A percentile compares a stretch with the other conserved stretches of the same genome.
phyloP scores from a whole-genome alignment of 2,888 invertebrate genomes.

The Lumbricus terrestris region DNA sequence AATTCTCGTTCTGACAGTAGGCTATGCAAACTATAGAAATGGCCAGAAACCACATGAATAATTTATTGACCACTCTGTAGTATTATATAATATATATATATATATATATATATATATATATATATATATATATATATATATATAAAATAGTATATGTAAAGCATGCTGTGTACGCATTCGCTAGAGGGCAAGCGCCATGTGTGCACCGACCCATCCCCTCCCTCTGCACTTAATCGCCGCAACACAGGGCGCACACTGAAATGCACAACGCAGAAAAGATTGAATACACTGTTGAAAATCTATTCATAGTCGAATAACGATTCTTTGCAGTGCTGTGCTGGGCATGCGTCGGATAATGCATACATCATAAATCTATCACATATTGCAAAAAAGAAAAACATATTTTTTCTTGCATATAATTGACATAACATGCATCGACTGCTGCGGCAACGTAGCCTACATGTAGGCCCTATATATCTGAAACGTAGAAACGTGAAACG shows the following conservation, averaged over 20 bases:
- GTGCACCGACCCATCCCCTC: not conserved
- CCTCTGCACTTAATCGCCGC: not conserved
- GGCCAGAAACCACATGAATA: not conserved
- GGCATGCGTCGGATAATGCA: not conserved
- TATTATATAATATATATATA: too few species aligned
- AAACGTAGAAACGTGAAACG: not conserved
- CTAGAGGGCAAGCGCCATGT: not conserved
- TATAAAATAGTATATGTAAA: too few species aligned
- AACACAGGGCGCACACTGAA: not conserved
- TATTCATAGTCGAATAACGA: not conserved
- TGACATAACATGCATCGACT: not conserved
- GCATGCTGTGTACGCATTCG: not conserved
- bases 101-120: too few species aligned
- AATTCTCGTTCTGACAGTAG: not conserved
- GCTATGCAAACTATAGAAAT: not conserved
- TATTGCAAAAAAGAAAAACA: not conserved
- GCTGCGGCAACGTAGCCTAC: not conserved
- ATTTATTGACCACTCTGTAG: too few species aligned
- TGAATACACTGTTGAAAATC: not conserved
- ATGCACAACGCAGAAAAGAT: not conserved
- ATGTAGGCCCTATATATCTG: too few species aligned
- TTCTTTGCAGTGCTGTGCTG: not conserved
- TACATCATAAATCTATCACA: not conserved
- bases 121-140: too few species aligned
- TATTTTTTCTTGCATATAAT: not conserved